Base-by-base conservation (phyloP, 1,140 invertebrate genomes). In the Meloidogyne hapla region DNA sequence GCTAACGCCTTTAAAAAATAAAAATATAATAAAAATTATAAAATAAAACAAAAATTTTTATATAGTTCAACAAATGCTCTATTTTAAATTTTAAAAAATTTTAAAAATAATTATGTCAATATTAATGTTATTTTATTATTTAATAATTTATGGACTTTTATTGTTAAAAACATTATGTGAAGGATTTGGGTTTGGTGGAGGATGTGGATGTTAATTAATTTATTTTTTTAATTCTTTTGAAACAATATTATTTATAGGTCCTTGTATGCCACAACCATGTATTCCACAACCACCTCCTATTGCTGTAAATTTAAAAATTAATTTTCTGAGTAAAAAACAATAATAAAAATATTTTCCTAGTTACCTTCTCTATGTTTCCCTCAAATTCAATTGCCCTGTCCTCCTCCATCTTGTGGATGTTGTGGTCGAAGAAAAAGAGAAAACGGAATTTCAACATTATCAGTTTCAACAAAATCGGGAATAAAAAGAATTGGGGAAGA, bases 391-490 rank as follows among this genome's bases (percentile, higher is more conserved):
- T 56, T 80, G n/a, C 79, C 79, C 10, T 74, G 68, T 33, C 74
- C 73, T 2, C 79, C 79, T 23, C 69, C 79, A 38, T 66, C 76
- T 28, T 83, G 83, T 65, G 83, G 81, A 9, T 65, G 81, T 26
- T 83, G 81, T 67, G 81, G 81, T 26, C 75, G 81, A 23, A 83
- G 84, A 71, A 84, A 84, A 80, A 81, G 81, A 1, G 75, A 69
- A 61, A 48, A n/a, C 18, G 33, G 33, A 33, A 8, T 8, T 33
- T 33, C 33, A 18, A 2, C 18, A 56, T n/a, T 56, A 56, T 56
- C 81, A 28, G 45, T 79, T 45, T 28, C 71, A 33, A 23, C 65
- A 26, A 72, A 72, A 38, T 69, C 85, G 21, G 80, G 83, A 23
- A 67, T 80, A 12, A 67, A 80, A 25, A 38, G 38, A 26, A 80